A percentile compares a stretch with the other conserved stretches of the same genome.
These are phyloP conservation scores for Drosophila crucigera DNA, from an alignment of 2,888 invertebrate species.

Conservation along the genomic window DNA sequence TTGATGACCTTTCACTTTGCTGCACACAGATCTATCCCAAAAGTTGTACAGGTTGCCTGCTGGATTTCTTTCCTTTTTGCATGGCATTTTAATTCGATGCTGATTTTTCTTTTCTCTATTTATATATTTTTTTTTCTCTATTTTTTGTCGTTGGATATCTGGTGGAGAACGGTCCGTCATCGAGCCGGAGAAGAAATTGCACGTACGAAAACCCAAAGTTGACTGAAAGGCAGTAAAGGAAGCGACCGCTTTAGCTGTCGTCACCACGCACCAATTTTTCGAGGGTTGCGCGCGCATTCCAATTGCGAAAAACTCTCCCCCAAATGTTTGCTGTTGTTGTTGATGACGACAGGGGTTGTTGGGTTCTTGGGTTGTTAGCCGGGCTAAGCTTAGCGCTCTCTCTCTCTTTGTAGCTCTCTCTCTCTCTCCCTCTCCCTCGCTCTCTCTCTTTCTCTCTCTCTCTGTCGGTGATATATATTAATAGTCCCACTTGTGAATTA, in stretches of 20 bases:
- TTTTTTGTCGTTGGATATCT: constrained; percentile 5
- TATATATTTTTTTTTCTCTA: not conserved
- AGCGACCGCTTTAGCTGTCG: constrained; percentile 58
- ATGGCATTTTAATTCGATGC: constrained; percentile 4
- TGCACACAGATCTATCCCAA: not conserved
- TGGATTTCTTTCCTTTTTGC: not conserved
- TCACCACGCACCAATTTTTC: constrained; percentile 48
- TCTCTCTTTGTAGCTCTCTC: constrained; percentile 4
- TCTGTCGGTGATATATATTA: not conserved
- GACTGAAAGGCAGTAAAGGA: constrained; percentile 84
- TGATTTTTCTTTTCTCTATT: not conserved
- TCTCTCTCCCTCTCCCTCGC: not conserved
- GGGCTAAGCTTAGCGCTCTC: constrained; percentile 14
- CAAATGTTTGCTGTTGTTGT: constrained; percentile 43
- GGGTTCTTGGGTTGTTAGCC: constrained; percentile 17
- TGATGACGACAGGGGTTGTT: constrained; percentile 49
- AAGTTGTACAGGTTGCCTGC: not conserved
- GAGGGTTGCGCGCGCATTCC: constrained; percentile 78
- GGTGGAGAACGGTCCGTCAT: constrained; percentile 56
- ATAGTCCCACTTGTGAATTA: constrained; percentile 46
- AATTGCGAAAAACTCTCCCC: constrained; percentile 76
- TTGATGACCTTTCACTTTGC: constrained; percentile 6
- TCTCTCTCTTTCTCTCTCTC: not conserved
- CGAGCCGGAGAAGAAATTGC: constrained; percentile 80
- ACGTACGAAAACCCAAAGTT: constrained; percentile 85